A percentile compares a stretch with the other conserved stretches of the same genome.
Evolutionary conservation across 2,797 vertebrate genomes (phyloP).

Genomic region (Taeniopygia guttata): DNA sequence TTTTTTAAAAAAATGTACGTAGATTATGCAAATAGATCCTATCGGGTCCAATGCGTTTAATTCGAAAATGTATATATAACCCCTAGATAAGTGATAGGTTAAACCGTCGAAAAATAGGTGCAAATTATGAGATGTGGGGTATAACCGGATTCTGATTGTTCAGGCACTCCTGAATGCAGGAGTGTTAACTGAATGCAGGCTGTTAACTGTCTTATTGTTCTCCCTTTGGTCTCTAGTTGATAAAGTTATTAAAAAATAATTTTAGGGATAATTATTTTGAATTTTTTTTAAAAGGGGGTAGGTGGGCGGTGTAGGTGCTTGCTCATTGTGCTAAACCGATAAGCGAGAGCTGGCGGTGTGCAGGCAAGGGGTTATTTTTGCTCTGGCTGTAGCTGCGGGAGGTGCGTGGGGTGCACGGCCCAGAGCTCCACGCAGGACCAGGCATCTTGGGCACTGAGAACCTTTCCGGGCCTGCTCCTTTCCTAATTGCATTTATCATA

Average conservation of each 20-base stretch:
- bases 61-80: slow-evolving; percentile 47
- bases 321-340: slow-evolving; percentile 25
- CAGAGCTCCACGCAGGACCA: background rate
- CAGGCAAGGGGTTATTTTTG: background rate
- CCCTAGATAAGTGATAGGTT: slow-evolving; percentile 44
- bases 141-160: slow-evolving; percentile 50
- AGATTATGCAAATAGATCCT: slow-evolving; percentile 41
- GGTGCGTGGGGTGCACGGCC: background rate
- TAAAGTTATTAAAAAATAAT: slow-evolving; percentile 21
- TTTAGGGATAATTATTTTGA: slow-evolving; percentile 39
- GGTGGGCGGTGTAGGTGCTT: slow-evolving; percentile 17
- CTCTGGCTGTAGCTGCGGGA: background rate
- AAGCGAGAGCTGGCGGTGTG: background rate
- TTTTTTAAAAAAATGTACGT: background rate
- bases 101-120: slow-evolving; percentile 50
- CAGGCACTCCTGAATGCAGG: slow-evolving; percentile 46
- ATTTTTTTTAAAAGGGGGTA: background rate
- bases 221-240: background rate
- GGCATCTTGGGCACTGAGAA: background rate
- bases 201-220: slow-evolving; percentile 43
- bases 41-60: slow-evolving; percentile 46
- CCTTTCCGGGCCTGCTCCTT: slow-evolving; percentile 38
- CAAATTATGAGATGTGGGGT: slow-evolving; percentile 48
- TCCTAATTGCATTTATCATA: slow-evolving; percentile 62
- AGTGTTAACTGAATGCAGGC: too few species aligned